Percentiles rank a stretch among this genome's conserved stretches.
Evolutionary conservation across 2,888 invertebrate genomes (phyloP).

Genomic region (Tetranychus truncatus): DNA sequence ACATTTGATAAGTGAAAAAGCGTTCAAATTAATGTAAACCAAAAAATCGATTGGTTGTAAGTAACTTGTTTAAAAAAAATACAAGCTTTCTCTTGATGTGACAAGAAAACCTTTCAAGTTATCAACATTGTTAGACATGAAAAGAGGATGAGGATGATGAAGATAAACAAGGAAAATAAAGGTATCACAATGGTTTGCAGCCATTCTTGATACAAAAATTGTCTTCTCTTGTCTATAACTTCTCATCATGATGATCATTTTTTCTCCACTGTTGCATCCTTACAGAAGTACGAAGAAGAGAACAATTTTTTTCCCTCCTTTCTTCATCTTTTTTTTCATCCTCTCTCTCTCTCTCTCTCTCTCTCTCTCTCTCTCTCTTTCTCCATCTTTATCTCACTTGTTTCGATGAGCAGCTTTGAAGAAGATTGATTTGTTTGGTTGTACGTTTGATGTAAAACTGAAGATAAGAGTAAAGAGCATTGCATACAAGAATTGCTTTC

Average conservation of each 20-base stretch:
- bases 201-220: neutral
- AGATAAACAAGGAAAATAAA: too few relatives aligned
- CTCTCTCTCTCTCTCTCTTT: neutral
- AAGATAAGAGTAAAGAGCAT: neutral
- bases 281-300: neutral
- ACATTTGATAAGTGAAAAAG: too few relatives aligned
- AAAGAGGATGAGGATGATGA: too few relatives aligned
- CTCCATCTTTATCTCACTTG: neutral
- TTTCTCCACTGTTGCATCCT: neutral
- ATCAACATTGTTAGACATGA: too few relatives aligned
- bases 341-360: neutral
- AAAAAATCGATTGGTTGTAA: too few relatives aligned
- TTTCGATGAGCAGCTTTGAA: neutral
- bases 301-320: neutral
- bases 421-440: neutral
- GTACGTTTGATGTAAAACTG: neutral
- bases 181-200: neutral
- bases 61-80: too few relatives aligned
- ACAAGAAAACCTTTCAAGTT: too few relatives aligned
- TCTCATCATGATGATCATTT: neutral
- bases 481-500: neutral
- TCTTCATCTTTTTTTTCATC: too few relatives aligned
- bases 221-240: neutral
- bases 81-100: too few relatives aligned
- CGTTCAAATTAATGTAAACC: too few relatives aligned